Base-by-base conservation (phyloP, 2,797 vertebrate species). In the Lepus oiostolus region DNA sequence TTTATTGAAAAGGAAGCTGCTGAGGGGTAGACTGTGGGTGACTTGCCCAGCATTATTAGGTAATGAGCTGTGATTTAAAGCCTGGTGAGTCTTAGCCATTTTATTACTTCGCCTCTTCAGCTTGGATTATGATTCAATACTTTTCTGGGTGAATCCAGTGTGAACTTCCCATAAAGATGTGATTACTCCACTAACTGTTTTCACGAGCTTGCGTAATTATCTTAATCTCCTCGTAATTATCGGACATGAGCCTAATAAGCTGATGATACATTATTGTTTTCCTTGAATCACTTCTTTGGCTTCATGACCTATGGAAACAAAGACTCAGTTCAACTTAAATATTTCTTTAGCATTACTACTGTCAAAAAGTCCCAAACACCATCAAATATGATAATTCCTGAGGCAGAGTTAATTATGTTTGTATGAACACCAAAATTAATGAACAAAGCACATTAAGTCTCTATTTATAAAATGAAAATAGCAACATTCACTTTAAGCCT, bases 401-500 rank as follows among this genome's bases (percentile, higher is more conserved):
- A 84, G 60, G 80, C n/a, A n/a, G 28, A 95, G 54, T 80, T 92
- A 50, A 81, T 86, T 82, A 63, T 76, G 13, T 82, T 54, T 71
- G 70, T 32, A 82, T 28, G 54, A 87, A 86, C 24, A 63, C 22
- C 82, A 93, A 32, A 86, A 63, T 81, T 52, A 65, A 85, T 28
- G 38, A 85, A 74, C 3, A 84, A 71, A 79, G 84, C 21, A 65
- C 5, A 38, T 21, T 60, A 82, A 24, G 11, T 83, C 72, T 60
- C 28, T 30, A 71, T 28, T 77, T 54, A n/a, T 68, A 81, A 86
- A 72, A 93, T 42, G 68, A 87, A 19, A 86, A 35, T 24, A 58
- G 17, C 21, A 24, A 58, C 0, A 7, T 3, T 86, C 24, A 74
- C 47, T 63, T 70, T 16, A 90, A 85, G 54, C 32, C 54, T 72